These are phyloP conservation scores for Eclectus roratus DNA, from an alignment of 2,113 vertebrate genomes.

Conservation along the genomic window DNA sequence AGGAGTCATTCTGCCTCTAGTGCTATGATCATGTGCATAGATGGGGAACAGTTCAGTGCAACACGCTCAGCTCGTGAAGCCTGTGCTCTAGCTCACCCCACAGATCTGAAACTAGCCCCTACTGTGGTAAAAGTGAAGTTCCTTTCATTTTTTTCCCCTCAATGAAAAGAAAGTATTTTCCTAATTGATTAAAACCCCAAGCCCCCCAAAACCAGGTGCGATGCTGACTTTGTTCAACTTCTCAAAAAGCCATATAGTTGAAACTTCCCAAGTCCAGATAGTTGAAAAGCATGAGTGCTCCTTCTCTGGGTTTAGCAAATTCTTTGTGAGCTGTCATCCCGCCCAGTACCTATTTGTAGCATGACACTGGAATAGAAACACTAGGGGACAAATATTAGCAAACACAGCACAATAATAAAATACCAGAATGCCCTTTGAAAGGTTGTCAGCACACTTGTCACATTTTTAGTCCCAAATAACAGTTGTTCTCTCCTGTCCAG, in stretches of 20 bases:
- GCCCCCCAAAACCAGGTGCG: fast-evolving
- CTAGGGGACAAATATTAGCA: not conserved
- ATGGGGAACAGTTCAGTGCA: not conserved
- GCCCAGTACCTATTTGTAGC: not conserved
- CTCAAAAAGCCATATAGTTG: not conserved
- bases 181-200: not conserved
- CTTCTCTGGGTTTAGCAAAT: not conserved
- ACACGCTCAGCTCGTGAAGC: fast-evolving
- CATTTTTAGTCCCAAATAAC: not conserved
- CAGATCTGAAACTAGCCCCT: not conserved
- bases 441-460: not conserved
- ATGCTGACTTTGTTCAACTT: not conserved
- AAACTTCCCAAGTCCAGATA: not conserved
- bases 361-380: not conserved
- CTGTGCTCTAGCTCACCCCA: not conserved
- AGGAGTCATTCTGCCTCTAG: not conserved
- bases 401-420: not conserved
- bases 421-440: not conserved
- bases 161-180: not conserved
- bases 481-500: not conserved
- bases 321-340: not conserved
- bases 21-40: not conserved
- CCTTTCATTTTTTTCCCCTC: fast-evolving
- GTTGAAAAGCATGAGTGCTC: not conserved
- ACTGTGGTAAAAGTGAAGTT: not conserved